A percentile compares a stretch with the other conserved stretches of the same genome.
These are phyloP conservation scores for Amphiduros pacificus DNA, from an alignment of 2,888 invertebrate species.

Conservation along the genomic window DNA sequence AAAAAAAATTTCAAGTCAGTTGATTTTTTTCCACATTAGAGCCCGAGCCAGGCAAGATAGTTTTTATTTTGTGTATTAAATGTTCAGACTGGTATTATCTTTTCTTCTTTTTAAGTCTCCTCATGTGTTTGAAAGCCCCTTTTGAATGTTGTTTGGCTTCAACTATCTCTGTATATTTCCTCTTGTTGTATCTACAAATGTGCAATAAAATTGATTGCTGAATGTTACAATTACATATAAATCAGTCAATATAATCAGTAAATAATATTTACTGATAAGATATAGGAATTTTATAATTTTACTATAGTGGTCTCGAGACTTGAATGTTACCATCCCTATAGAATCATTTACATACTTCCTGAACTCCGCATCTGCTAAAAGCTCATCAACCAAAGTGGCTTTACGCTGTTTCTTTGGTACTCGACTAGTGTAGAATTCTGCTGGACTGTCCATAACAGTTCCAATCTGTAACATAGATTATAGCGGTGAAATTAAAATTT, in stretches of 20 bases:
- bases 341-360: slow-evolving; percentile 43
- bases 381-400: slow-evolving; percentile 87
- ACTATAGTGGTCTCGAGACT: not conserved
- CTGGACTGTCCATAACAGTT: slow-evolving; percentile 73
- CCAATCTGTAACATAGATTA: slow-evolving; percentile 60
- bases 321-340: not conserved
- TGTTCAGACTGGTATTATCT: no score
- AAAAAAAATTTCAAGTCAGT: no score
- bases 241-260: no score
- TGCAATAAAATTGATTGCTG: no score
- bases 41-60: no score
- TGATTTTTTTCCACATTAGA: no score
- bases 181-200: slow-evolving; percentile 49
- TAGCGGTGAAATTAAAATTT: not conserved
- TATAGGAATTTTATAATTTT: not conserved
- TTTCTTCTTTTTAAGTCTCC: slow-evolving; percentile 74
- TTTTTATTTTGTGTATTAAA: no score
- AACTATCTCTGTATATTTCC: slow-evolving; percentile 47
- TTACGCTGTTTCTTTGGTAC: slow-evolving; percentile 85
- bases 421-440: slow-evolving; percentile 83
- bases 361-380: slow-evolving; percentile 85
- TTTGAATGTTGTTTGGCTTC: slow-evolving; percentile 58
- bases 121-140: slow-evolving; percentile 70
- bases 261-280: not conserved
- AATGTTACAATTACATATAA: no score